Conservation (phyloP, 1,140 invertebrate species). For the Eueides isabella region DNA sequence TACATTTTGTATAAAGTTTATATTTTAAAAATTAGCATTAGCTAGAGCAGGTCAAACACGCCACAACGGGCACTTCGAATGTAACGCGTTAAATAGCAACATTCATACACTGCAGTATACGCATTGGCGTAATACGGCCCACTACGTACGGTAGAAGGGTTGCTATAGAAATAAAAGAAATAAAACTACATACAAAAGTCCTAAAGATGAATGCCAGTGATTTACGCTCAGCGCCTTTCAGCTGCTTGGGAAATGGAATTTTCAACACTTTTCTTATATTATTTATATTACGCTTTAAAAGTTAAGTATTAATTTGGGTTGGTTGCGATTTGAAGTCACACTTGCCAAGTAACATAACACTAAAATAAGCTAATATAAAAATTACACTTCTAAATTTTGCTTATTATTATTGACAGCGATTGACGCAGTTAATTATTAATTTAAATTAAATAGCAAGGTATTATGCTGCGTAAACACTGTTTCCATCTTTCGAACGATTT, state of each 20-base stretch:
- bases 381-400: too few relatives aligned
- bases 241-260: neutral
- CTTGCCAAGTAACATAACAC: neutral
- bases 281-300: neutral
- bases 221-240: constrained; percentile 9
- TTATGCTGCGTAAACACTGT: too few relatives aligned
- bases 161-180: constrained; percentile 9
- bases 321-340: neutral
- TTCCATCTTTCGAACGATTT: too few relatives aligned
- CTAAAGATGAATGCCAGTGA: constrained; percentile 14
- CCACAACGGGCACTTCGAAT: neutral
- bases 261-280: constrained; percentile 3
- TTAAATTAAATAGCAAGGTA: too few relatives aligned
- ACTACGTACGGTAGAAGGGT: neutral
- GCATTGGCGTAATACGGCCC: neutral
- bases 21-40: neutral
- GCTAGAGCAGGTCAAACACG: neutral
- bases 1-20: neutral
- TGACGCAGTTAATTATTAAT: too few relatives aligned
- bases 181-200: constrained; percentile 10
- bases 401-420: too few relatives aligned
- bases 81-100: neutral
- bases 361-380: too few relatives aligned
- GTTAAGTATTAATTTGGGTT: neutral
- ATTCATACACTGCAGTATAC: neutral